phyloP scores from a whole-genome alignment of 2,888 invertebrate genomes.

The Chymomyza caudatula region DNA sequence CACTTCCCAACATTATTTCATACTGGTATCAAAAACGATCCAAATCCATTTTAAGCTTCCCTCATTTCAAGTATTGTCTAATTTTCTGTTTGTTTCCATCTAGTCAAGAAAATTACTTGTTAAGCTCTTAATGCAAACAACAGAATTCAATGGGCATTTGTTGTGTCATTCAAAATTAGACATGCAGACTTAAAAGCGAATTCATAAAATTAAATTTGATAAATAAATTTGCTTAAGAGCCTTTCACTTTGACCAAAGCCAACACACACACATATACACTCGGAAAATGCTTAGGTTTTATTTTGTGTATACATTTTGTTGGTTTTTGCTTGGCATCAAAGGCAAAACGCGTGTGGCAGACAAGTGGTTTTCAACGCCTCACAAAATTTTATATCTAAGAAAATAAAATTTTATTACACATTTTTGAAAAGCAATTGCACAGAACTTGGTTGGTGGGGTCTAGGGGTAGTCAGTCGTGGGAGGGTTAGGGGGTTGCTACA shows the following conservation, averaged over 20 bases:
- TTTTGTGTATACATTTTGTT: conserved; percentile 14
- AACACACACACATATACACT: not conserved
- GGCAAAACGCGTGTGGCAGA: conserved; percentile 32
- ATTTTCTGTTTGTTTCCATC: not conserved
- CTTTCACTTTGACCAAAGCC: conserved; percentile 45
- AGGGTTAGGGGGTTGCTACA: not conserved
- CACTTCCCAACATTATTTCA: too few relatives aligned
- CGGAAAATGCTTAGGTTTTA: not conserved
- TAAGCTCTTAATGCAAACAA: not conserved
- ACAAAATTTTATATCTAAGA: conserved; percentile 64
- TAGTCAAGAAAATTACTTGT: not conserved
- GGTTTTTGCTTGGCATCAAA: conserved; percentile 7
- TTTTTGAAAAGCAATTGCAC: conserved; percentile 41
- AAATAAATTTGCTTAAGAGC: conserved; percentile 53
- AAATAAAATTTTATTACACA: conserved; percentile 64
- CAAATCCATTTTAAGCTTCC: not conserved
- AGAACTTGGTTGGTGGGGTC: too few relatives aligned
- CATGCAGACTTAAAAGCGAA: conserved; percentile 18
- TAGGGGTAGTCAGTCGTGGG: not conserved
- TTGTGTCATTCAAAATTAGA: conserved; percentile 16
- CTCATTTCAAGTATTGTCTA: not conserved
- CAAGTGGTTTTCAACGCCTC: conserved; percentile 61
- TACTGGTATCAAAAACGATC: too few relatives aligned
- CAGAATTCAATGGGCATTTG: conserved; percentile 5
- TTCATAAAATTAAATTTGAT: conserved; percentile 58